These are phyloP conservation scores for Timema cristinae DNA, from an alignment of 2,888 invertebrate species.

Conservation along the genomic window DNA sequence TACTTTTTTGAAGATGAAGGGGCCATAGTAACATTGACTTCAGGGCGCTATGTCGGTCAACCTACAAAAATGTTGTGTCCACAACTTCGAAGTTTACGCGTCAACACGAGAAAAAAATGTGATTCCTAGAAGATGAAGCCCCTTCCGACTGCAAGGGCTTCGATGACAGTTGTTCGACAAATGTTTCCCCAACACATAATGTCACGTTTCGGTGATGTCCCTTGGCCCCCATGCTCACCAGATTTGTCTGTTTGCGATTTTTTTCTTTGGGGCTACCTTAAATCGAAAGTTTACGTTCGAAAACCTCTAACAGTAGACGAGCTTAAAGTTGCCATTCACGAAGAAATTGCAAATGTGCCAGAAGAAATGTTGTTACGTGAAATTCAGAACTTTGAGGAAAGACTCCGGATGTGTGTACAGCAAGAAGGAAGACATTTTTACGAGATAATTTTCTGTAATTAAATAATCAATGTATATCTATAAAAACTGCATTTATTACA, in stretches of 20 bases:
- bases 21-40: neutral
- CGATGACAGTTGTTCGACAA: slow-evolving; percentile 1
- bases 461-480: too few species aligned
- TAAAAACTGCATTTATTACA: too few species aligned
- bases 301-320: neutral
- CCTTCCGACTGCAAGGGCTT: neutral
- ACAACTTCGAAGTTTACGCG: neutral
- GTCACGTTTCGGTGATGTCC: slow-evolving; percentile 8
- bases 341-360: neutral
- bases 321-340: neutral
- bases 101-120: neutral
- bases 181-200: slow-evolving; percentile 10
- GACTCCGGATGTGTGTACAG: neutral
- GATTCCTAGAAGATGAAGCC: slow-evolving; percentile 14
- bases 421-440: neutral
- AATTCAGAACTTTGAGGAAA: neutral
- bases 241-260: too few species aligned
- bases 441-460: neutral
- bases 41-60: neutral
- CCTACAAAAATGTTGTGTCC: neutral
- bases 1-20: slow-evolving; percentile 27
- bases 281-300: too few species aligned
- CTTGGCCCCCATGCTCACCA: neutral
- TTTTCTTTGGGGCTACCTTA: too few species aligned
- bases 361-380: neutral